Evolutionary conservation across 2,113 vertebrate genomes (phyloP), one percentile per base, ranked within the genome.

Genomic region (Morone chrysops): DNA sequence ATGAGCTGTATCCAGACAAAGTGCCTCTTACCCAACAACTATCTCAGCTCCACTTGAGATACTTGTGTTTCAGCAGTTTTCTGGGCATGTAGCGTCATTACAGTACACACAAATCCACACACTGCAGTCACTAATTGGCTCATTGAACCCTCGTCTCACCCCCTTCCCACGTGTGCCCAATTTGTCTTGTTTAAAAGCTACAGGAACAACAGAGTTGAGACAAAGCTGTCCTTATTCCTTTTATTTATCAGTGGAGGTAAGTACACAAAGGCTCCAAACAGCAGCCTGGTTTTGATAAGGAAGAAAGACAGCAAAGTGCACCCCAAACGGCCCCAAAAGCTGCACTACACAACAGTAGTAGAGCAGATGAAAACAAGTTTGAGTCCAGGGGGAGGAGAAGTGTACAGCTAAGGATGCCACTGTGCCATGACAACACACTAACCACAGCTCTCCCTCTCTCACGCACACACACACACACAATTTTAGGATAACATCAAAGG

Each of bases 151-250:
- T 71, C 11, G 66, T 84, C 81, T 85, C 80, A 84, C 50, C 87
- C 81, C 51, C 74, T 83, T 82, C 78, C 85, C 69, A 61, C 72
- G 80, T 91, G 87, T 83, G 81, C 83, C 74, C 84, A 82, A 89
- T 92, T 88, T 89, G 87, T 91, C 78, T 89, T 69, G 47, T 88
- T 92, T 92, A 93, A 95, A 91, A 89, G 90, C 89, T 85, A 80
- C 82, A 84, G 70, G 51, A 86, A 75, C 78, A 81, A 89, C 77
- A 80, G 41, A 81, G 84, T 66, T 71, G 79, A 91, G 90, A 90
- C 90, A 85, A 93, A 87, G 73, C 80, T 60, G 81, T 87, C 75
- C 90, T 85, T 80, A 78, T 89, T 90, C 36, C 41, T 82, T 81
- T 90, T 92, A 90, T 89, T 91, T 89, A 92, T 89, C 86, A 81